phyloP scores from a whole-genome alignment of 1,140 invertebrate species.

The Mizuhopecten yessoensis region DNA sequence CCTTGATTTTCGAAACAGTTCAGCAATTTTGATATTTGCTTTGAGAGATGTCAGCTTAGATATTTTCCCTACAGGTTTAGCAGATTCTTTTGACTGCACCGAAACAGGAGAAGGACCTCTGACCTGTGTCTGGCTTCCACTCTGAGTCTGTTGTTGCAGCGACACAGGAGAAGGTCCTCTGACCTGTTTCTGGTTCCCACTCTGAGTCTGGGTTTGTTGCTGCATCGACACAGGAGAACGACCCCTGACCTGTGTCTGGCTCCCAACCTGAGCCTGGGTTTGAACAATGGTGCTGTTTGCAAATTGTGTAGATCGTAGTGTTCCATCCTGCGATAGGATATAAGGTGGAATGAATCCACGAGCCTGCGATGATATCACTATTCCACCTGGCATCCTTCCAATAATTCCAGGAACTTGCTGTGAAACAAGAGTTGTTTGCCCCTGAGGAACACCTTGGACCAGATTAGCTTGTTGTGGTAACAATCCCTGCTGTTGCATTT shows the following conservation, averaged over 20 bases:
- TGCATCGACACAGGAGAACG: not conserved
- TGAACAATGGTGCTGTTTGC: not conserved
- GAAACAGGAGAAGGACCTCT: not conserved
- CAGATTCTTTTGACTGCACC: not conserved
- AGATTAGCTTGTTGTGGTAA: not conserved
- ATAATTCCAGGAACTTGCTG: not conserved
- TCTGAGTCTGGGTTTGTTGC: not conserved
- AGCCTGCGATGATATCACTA: not conserved
- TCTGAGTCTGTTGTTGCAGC: too few relatives aligned
- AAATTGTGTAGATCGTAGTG: not conserved
- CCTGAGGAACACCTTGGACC: not conserved
- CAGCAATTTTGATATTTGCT: not conserved
- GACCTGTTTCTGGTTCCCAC: not conserved
- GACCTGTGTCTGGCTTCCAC: not conserved
- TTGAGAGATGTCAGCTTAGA: not conserved
- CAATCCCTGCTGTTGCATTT: not conserved
- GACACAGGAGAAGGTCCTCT: not conserved
- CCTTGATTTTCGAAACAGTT: not conserved
- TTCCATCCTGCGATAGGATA: not conserved
- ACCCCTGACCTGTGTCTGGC: not conserved
- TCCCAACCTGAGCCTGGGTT: not conserved
- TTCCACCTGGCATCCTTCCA: not conserved
- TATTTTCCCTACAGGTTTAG: not conserved
- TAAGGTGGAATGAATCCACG: not conserved
- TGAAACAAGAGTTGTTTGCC: not conserved